Base-by-base conservation (phyloP, 2,888 invertebrate genomes). In the Lepidocyrtoides sp. region DNA sequence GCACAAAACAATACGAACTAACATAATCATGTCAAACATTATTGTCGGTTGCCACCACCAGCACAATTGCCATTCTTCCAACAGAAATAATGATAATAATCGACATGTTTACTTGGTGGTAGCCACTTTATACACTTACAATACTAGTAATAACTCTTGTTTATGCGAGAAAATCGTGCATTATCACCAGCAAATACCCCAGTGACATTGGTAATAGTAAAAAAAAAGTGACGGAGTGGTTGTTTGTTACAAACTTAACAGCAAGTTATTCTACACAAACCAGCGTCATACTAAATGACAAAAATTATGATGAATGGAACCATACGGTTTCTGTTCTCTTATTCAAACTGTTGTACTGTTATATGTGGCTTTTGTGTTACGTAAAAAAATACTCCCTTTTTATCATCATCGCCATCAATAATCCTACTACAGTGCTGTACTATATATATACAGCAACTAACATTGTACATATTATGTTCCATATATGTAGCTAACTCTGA, bases 241-340 rank as follows among this genome's bases (percentile, higher is more conserved):
- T 36, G 36, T 20, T 36, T 7, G 36, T 36, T 36, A 36, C 7
- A 36, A 36, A 36, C 36, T n/a, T n/a, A 7, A 36, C 36, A 36
- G 7, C 36, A 36, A 36, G 7, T 7, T 4, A 7, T 36, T 36
- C 36, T 36, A 36, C 36, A 4, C 36, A 36, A 36, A 41, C 20
- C 41, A 41, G 41, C 41, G 20, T 72, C n/a, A 54, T 57, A 29
- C 23, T 32, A 44, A 66, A 66, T 66, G 88, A 69, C 69, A 66
- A 51, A 79, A 77, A 63, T 87, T 77, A 81, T 88, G 88, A 88
- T 79, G 69, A 88, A 81, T 81, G 81, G 66, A 88, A 88, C 88
- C 79, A 81, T 79, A 88, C 69, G 79, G 8, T 32, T 75, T 48
- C 23, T 32, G 66, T 48, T 66, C 20, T 36, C 88, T 20, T 69